Percentiles rank a stretch among this genome's conserved stretches.
Conservation (phyloP, 2,797 vertebrate species). For the Diglossa cyanea region DNA sequence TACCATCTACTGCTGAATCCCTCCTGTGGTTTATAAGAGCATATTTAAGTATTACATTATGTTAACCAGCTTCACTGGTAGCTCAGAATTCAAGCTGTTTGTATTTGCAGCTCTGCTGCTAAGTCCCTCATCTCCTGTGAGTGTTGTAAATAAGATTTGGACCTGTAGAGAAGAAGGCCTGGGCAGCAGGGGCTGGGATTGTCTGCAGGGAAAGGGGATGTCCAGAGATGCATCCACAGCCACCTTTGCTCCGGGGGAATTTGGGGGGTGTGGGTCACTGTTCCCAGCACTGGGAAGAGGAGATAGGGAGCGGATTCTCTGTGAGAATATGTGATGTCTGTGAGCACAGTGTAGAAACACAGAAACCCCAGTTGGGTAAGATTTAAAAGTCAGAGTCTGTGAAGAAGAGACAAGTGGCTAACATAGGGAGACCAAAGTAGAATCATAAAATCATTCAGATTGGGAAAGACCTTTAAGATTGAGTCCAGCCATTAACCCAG, state of each 20-base stretch:
- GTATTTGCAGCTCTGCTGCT: neutral
- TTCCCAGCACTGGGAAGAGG: neutral
- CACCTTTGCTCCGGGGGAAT: neutral
- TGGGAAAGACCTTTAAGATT: neutral
- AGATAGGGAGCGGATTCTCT: neutral
- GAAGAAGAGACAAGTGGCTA: neutral
- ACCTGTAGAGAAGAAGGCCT: neutral
- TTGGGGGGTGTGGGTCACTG: rapidly evolving
- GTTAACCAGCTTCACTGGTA: conserved; percentile 14
- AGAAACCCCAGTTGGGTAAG: rapidly evolving
- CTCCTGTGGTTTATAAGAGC: conserved; percentile 58
- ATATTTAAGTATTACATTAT: conserved; percentile 50
- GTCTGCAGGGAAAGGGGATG: neutral
- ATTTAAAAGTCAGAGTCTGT: neutral
- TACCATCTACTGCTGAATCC: conserved; percentile 26
- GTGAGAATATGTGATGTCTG: neutral
- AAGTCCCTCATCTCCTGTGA: neutral
- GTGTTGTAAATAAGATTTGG: neutral
- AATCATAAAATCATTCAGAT: neutral
- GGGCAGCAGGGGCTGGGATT: neutral
- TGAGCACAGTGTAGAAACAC: neutral
- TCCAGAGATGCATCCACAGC: neutral
- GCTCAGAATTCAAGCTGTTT: conserved; percentile 5
- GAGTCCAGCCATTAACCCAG: neutral
- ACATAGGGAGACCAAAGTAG: neutral